These are phyloP conservation scores for Prionailurus bengalensis DNA, from an alignment of 2,113 vertebrate genomes.

Conservation along the genomic window DNA sequence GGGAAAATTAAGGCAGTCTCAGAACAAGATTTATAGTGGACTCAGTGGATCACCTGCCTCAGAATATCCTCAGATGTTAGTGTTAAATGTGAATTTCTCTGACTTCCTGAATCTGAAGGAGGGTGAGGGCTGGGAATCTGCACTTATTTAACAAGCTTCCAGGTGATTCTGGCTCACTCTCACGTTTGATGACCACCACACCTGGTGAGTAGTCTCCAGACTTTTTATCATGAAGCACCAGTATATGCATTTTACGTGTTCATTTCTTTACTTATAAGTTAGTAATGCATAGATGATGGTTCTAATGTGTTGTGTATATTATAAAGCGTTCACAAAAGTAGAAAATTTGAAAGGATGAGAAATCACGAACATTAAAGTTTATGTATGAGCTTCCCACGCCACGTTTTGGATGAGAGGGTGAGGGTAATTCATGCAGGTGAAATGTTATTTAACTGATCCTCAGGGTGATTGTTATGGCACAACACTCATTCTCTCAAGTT, in stretches of 20 bases:
- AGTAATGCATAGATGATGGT: background rate
- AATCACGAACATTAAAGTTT: background rate
- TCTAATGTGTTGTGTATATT: background rate
- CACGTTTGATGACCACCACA: background rate
- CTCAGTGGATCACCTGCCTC: background rate
- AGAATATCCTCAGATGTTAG: background rate
- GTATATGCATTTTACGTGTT: background rate
- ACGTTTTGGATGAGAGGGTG: background rate
- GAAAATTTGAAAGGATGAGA: background rate
- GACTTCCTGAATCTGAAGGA: background rate
- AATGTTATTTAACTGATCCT: background rate
- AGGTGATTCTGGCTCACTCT: background rate
- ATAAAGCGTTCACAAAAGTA: background rate
- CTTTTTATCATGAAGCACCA: background rate
- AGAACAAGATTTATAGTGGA: background rate
- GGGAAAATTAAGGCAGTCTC: background rate
- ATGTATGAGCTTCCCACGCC: background rate
- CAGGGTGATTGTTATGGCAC: background rate
- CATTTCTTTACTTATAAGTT: slow-evolving; percentile 10
- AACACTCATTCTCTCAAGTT: background rate
- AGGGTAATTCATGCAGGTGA: background rate
- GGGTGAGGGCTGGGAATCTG: background rate
- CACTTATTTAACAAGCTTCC: background rate
- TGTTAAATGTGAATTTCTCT: background rate
- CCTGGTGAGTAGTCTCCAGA: background rate